Evolutionary conservation across 1,140 invertebrate genomes (phyloP).

Genomic region (Psix sp.): DNA sequence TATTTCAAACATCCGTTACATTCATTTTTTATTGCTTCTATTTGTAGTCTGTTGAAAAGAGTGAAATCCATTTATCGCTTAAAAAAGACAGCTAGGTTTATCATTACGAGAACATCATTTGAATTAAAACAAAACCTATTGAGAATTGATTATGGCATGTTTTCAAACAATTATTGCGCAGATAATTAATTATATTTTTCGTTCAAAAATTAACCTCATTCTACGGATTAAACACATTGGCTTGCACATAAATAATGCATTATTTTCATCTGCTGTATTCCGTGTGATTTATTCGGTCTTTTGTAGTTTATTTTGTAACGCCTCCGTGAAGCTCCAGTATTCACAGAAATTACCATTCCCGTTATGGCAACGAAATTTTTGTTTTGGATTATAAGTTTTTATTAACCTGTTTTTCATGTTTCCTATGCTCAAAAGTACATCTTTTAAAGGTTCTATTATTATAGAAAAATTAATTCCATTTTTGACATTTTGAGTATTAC

Average conservation of each 20-base stretch:
- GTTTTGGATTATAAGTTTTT: constrained; percentile 1
- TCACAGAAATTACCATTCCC: neutral
- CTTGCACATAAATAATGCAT: neutral
- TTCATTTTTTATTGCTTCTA: no score
- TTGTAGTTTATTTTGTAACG: neutral
- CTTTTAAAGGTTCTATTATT: neutral
- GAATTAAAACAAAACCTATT: no score
- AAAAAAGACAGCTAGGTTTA: no score
- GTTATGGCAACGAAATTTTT: constrained; percentile 1
- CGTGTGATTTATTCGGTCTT: constrained; percentile 2
- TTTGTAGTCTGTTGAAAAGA: no score
- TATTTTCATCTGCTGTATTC: constrained; percentile 1
- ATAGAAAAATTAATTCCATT: no score
- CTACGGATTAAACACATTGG: neutral
- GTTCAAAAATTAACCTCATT: no score
- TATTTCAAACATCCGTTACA: no score
- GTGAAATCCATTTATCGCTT: no score
- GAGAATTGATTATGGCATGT: no score
- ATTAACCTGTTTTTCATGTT: neutral
- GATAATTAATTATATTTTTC: neutral
- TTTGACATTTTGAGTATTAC: no score
- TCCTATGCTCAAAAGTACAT: neutral
- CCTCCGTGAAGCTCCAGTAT: neutral
- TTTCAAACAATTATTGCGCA: no score
- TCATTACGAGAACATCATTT: no score